A percentile compares a stretch with the other conserved stretches of the same genome.
phyloP scores from a whole-genome alignment of 1,140 invertebrate species.

The Sinonovacula constricta region DNA sequence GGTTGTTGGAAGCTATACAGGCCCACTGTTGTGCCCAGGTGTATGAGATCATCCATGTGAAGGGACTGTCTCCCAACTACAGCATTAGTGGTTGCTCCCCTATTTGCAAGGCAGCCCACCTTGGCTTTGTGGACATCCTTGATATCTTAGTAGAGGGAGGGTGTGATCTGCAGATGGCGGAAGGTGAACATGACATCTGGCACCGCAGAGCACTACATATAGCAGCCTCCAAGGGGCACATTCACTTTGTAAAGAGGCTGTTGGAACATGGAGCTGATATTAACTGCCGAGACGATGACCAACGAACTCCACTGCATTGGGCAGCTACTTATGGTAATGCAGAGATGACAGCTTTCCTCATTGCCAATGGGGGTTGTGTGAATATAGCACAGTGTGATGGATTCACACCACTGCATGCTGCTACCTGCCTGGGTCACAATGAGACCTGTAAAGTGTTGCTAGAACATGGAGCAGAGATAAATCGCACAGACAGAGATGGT shows the following conservation, averaged over 20 bases:
- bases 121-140: conserved; percentile 56
- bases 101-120: conserved; percentile 56
- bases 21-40: conserved; percentile 53
- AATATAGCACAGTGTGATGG: conserved; percentile 71
- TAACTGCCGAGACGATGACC: conserved; percentile 66
- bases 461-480: conserved; percentile 61
- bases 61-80: conserved; percentile 62
- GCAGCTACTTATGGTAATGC: conserved; percentile 66
- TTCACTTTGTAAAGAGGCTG: conserved; percentile 59
- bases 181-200: conserved; percentile 61
- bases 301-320: conserved; percentile 73
- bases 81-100: conserved; percentile 54
- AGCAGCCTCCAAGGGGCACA: conserved; percentile 67
- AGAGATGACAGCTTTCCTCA: conserved; percentile 61
- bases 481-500: conserved; percentile 64
- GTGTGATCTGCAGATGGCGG: conserved; percentile 51
- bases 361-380: conserved; percentile 61
- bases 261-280: conserved; percentile 65
- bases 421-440: conserved; percentile 68
- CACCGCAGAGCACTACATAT: conserved; percentile 70
- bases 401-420: conserved; percentile 71
- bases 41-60: conserved; percentile 44
- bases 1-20: conserved; percentile 57
- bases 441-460: conserved; percentile 62
- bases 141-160: conserved; percentile 58